phyloP scores from a whole-genome alignment of 2,113 vertebrate genomes.

The Tricholaema leucomelas region DNA sequence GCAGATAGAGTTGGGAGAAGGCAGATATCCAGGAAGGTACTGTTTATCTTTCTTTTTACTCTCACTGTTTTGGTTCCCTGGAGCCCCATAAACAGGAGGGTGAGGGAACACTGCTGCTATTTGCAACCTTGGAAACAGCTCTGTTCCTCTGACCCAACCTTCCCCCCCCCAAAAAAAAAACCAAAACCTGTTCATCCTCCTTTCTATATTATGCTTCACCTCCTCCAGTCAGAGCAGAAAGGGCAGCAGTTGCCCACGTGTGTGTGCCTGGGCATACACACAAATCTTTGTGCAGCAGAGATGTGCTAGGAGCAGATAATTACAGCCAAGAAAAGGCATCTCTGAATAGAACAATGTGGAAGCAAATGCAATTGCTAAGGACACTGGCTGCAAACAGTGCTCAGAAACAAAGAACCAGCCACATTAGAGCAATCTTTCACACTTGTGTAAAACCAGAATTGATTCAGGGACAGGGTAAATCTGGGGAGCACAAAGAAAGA shows the following conservation, averaged over 20 bases:
- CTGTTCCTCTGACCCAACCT: conserved; percentile 18
- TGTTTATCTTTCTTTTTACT: conserved; percentile 70
- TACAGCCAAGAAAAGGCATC: conserved; percentile 46
- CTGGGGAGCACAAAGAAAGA: conserved; percentile 30
- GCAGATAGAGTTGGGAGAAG: conserved; percentile 4
- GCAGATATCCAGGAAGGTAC: conserved; percentile 55
- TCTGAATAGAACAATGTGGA: conserved; percentile 16
- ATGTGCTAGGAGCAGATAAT: conserved; percentile 19
- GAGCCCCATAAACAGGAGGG: conserved; percentile 4
- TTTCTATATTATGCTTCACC: background rate
- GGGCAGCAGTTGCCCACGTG: background rate
- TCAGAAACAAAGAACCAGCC: conserved; percentile 28
- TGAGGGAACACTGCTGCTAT: background rate
- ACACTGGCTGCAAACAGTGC: background rate
- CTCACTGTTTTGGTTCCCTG: conserved; percentile 1
- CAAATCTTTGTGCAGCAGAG: conserved; percentile 6
- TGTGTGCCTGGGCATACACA: background rate
- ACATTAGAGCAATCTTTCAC: conserved; percentile 37
- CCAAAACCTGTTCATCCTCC: too few relatives aligned
- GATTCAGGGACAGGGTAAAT: background rate
- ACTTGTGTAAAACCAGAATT: conserved; percentile 28
- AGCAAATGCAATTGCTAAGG: conserved; percentile 6
- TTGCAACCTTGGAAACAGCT: background rate
- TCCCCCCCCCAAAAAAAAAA: too few relatives aligned
- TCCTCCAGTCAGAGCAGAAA: background rate